Conservation (phyloP, 2,797 vertebrate genomes). For the Phylloscopus collybita region DNA sequence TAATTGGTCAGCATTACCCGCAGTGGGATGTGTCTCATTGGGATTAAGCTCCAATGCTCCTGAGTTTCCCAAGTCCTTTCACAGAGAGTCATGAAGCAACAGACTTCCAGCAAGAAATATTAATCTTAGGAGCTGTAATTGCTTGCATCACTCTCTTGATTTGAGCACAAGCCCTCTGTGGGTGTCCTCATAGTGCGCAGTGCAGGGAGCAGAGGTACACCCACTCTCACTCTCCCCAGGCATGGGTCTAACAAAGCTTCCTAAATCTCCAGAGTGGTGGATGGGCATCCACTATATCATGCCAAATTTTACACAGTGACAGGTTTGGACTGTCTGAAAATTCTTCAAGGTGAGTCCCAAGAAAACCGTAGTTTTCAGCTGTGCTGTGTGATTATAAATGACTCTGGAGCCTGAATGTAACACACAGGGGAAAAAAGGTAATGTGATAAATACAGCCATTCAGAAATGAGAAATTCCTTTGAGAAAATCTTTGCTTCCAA, state of each 20-base stretch:
- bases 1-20: background rate
- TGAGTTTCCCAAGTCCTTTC: background rate
- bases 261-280: background rate
- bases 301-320: background rate
- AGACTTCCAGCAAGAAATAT: background rate
- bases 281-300: fast-evolving
- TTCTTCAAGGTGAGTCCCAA: background rate
- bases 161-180: background rate
- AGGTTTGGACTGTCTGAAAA: background rate
- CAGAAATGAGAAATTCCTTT: background rate
- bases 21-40: background rate
- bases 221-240: background rate
- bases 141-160: background rate
- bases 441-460: background rate
- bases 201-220: background rate
- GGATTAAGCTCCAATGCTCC: background rate
- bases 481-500: background rate
- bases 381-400: background rate
- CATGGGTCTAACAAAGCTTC: background rate
- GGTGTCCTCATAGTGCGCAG: background rate
- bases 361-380: background rate
- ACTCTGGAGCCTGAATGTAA: background rate
- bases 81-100: background rate
- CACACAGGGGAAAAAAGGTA: fast-evolving
- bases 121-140: background rate